These are phyloP conservation scores for Salvelinus alpinus DNA, from an alignment of 2,113 vertebrate species.

Conservation along the genomic window DNA sequence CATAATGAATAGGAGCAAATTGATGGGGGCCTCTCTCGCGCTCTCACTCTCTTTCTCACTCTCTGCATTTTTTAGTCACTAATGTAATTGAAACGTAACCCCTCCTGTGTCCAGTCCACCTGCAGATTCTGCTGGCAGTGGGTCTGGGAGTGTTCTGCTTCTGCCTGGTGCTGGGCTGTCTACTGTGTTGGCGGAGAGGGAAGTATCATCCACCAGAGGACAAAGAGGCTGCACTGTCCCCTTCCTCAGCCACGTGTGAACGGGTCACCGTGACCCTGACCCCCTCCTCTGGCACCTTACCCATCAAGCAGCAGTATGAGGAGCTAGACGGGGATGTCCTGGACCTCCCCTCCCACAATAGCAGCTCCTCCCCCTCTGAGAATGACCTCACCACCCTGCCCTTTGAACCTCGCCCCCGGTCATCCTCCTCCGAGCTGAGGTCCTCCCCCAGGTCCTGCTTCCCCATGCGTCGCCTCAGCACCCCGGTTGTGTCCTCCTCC, in stretches of 20 bases:
- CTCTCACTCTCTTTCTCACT: background rate
- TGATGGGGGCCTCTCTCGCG: background rate
- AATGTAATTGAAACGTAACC: slow-evolving; percentile 7
- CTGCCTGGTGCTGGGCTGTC: slow-evolving; percentile 75
- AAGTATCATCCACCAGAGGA: slow-evolving; percentile 40
- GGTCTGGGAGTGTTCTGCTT: slow-evolving; percentile 77
- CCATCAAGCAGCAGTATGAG: slow-evolving; percentile 68
- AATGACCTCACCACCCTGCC: slow-evolving; percentile 55
- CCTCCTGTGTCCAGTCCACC: slow-evolving; percentile 63
- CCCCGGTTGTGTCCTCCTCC: slow-evolving; percentile 47
- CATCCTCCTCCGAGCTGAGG: slow-evolving; percentile 33
- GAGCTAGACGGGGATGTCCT: slow-evolving; percentile 69
- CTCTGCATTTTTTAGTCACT: background rate
- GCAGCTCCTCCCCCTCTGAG: slow-evolving; percentile 63
- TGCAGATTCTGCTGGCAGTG: slow-evolving; percentile 72
- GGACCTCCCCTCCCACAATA: slow-evolving; percentile 57
- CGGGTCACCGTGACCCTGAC: slow-evolving; percentile 53
- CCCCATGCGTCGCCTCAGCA: slow-evolving; percentile 51
- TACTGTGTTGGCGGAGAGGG: slow-evolving; percentile 68
- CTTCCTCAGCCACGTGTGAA: slow-evolving; percentile 26
- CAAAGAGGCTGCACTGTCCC: slow-evolving; percentile 56
- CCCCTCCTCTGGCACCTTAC: slow-evolving; percentile 52
- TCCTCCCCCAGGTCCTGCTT: slow-evolving; percentile 39
- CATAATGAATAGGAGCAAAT: slow-evolving; percentile 14
- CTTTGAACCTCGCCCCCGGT: slow-evolving; percentile 34